Evolutionary conservation across 2,113 vertebrate species (phyloP).

Genomic region (Centropus bengalensis): DNA sequence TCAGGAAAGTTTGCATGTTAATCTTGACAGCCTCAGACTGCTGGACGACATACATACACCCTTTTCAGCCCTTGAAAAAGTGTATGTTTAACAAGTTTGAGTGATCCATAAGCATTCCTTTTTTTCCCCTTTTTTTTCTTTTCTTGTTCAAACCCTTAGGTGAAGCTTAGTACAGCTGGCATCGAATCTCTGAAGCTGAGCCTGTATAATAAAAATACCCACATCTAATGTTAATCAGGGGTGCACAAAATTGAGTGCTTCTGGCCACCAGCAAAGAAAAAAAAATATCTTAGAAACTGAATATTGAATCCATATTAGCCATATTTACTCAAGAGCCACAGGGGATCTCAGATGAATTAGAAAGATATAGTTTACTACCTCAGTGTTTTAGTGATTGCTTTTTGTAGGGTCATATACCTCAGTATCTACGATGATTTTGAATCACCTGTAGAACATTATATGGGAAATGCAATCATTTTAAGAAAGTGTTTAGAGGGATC

Average conservation of each 20-base stretch:
- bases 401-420: background rate
- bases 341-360: background rate
- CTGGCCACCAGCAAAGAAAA: background rate
- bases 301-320: background rate
- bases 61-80: background rate
- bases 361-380: background rate
- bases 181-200: background rate
- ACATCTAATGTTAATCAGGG: background rate
- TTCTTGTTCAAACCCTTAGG: background rate
- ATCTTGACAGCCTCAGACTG: background rate
- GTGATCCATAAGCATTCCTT: background rate
- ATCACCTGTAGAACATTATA: background rate
- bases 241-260: background rate
- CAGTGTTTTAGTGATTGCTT: background rate
- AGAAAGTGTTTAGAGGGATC: background rate
- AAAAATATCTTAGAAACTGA: background rate
- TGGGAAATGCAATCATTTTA: background rate
- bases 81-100: background rate
- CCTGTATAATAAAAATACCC: background rate
- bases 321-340: background rate
- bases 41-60: background rate
- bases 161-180: background rate
- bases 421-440: background rate
- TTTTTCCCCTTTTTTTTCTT: background rate
- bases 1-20: background rate